Evolutionary conservation across 2,888 invertebrate species (phyloP).

Genomic region (Tetropium fuscum): DNA sequence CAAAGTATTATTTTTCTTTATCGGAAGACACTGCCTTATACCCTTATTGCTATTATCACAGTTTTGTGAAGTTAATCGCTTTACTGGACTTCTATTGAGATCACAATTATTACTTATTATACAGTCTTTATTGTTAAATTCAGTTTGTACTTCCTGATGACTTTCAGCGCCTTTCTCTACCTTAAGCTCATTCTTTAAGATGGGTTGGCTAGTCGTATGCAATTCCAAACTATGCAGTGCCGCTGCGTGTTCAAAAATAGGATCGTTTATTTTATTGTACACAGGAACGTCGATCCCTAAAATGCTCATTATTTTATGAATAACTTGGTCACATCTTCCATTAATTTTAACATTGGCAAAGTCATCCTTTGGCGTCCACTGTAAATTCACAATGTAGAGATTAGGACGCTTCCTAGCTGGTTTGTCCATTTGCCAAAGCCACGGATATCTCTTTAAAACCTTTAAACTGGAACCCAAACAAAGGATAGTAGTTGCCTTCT

Average conservation of each 20-base stretch:
- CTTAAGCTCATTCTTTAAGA: conserved; percentile 63
- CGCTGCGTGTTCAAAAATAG: conserved; percentile 86
- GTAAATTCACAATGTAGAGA: conserved; percentile 93
- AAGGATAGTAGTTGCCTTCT: conserved; percentile 91
- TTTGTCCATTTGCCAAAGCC: conserved; percentile 94
- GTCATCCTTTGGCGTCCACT: conserved; percentile 98
- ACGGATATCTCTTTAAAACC: conserved; percentile 92
- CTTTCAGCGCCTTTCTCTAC: conserved; percentile 33
- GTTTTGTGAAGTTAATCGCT: conserved; percentile 30
- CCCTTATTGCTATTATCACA: conserved; percentile 49
- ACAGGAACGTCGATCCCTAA: conserved; percentile 80
- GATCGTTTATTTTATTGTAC: conserved; percentile 82
- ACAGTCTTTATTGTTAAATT: conserved; percentile 48
- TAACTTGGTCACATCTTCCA: conserved; percentile 89
- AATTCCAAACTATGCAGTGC: conserved; percentile 78
- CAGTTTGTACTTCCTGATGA: conserved; percentile 29
- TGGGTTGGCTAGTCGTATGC: conserved; percentile 82
- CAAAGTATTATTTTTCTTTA: conserved; percentile 26
- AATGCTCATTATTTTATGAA: conserved; percentile 84
- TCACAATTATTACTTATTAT: conserved; percentile 45
- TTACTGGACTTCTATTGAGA: conserved; percentile 43
- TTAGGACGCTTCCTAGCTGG: conserved; percentile 83
- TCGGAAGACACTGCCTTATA: conserved; percentile 41
- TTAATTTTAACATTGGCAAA: conserved; percentile 91
- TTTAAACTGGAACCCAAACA: conserved; percentile 96